Conservation (phyloP, 2,888 invertebrate species). For the Cerastoderma edule region DNA sequence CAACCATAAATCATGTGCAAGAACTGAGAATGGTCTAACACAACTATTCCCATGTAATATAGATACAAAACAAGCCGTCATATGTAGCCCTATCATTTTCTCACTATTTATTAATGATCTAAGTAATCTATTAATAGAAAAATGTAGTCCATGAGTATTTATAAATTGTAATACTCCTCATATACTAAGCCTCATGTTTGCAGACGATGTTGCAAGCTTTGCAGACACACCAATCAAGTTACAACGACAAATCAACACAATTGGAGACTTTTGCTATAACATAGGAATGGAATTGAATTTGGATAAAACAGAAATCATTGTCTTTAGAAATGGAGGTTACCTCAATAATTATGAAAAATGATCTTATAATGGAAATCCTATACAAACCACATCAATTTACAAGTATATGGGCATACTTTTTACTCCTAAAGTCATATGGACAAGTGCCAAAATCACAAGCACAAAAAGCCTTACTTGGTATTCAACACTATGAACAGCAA, state of each 20-base stretch:
- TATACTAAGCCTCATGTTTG: too few species aligned
- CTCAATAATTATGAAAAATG: conserved; percentile 16
- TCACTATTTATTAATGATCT: too few species aligned
- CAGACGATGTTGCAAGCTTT: not conserved
- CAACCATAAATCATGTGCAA: too few species aligned
- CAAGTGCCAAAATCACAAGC: conserved; percentile 14
- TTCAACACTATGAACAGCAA: not conserved
- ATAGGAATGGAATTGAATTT: conserved; percentile 17
- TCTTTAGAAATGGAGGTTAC: conserved; percentile 17
- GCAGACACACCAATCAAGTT: conserved; percentile 13
- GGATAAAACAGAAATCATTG: conserved; percentile 12
- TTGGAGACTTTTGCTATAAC: conserved; percentile 15
- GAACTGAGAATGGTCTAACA: too few species aligned
- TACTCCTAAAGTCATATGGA: conserved; percentile 8
- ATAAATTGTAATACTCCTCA: too few species aligned
- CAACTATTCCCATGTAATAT: too few species aligned
- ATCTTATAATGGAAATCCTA: not conserved
- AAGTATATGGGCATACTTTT: conserved; percentile 20
- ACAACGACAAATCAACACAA: conserved; percentile 14
- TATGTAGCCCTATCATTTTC: too few species aligned
- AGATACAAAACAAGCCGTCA: too few species aligned
- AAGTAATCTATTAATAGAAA: too few species aligned
- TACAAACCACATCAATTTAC: not conserved
- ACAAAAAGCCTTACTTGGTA: not conserved
- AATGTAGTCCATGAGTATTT: too few species aligned